Evolutionary conservation across 2,888 invertebrate species (phyloP).

Genomic region (Thalpophila matura): DNA sequence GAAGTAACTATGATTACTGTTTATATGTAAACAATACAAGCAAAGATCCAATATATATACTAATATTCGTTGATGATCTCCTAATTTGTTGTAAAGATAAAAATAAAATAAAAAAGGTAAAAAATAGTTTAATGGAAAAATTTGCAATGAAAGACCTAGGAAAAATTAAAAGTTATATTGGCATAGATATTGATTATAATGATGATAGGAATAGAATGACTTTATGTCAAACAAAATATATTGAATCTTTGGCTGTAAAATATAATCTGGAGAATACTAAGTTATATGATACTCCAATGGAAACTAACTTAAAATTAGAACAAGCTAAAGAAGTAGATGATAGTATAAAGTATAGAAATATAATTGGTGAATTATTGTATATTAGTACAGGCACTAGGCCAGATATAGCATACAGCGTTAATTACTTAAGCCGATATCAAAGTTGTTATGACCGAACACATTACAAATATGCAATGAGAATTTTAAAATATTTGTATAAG

Average conservation of each 20-base stretch:
- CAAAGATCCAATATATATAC: conserved; percentile 54
- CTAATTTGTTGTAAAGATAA: conserved; percentile 64
- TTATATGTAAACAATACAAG: conserved; percentile 50
- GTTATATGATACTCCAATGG: conserved; percentile 61
- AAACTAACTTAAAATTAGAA: conserved; percentile 57
- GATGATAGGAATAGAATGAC: too few species aligned
- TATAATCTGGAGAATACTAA: conserved; percentile 62
- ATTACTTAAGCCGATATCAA: conserved; percentile 72
- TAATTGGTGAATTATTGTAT: conserved; percentile 66
- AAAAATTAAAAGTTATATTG: too few species aligned
- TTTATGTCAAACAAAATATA: conserved; percentile 61
- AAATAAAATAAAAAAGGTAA: conserved; percentile 51
- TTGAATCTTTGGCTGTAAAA: conserved; percentile 61
- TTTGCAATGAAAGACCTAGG: conserved; percentile 68
- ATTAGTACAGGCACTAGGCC: conserved; percentile 70
- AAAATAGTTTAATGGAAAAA: conserved; percentile 53
- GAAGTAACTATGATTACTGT: conserved; percentile 60
- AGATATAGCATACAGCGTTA: conserved; percentile 68
- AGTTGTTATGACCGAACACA: conserved; percentile 65
- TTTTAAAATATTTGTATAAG: conserved; percentile 17
- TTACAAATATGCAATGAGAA: conserved; percentile 58
- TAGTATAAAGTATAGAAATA: conserved; percentile 63
- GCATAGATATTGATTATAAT: too few species aligned
- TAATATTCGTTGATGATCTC: conserved; percentile 62
- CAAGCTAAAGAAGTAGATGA: conserved; percentile 51